Percentiles rank a stretch among this genome's conserved stretches.
These are phyloP conservation scores for Malacoraja senta DNA, from an alignment of 2,797 vertebrate species.

Conservation along the genomic window DNA sequence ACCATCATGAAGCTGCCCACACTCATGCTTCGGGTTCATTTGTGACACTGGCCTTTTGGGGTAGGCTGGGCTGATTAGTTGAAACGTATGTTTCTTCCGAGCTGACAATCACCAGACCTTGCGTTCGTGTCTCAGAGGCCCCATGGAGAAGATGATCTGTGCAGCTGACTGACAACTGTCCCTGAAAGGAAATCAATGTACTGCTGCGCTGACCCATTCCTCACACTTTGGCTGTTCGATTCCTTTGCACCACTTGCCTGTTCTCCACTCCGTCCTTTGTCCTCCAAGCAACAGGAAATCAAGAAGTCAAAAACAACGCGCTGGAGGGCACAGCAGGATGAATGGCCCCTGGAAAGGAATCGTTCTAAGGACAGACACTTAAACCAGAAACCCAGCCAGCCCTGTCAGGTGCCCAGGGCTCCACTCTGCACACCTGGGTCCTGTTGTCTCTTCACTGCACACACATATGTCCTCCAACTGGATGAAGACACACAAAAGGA, in stretches of 20 bases:
- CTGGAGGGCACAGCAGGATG: neutral
- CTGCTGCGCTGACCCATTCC: neutral
- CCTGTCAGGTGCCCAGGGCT: neutral
- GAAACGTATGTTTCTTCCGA: neutral
- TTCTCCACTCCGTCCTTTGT: neutral
- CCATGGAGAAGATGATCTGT: neutral
- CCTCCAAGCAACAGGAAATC: neutral
- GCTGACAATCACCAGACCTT: neutral
- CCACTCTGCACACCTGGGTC: neutral
- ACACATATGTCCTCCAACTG: neutral
- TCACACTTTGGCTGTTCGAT: constrained; percentile 4
- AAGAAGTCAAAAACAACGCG: neutral
- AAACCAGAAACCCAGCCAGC: neutral
- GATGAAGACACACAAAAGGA: neutral
- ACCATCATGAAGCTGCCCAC: too few species aligned
- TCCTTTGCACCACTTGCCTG: neutral
- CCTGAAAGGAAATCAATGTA: constrained; percentile 21
- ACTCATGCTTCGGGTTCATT: too few species aligned
- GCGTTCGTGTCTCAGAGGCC: neutral
- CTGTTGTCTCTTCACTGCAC: neutral
- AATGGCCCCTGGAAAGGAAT: neutral
- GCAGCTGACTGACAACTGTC: neutral
- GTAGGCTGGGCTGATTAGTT: neutral
- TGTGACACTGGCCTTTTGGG: too few species aligned
- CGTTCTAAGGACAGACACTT: neutral